Evolutionary conservation across 2,888 invertebrate species (phyloP).

Genomic region (Bellardia pandia): DNA sequence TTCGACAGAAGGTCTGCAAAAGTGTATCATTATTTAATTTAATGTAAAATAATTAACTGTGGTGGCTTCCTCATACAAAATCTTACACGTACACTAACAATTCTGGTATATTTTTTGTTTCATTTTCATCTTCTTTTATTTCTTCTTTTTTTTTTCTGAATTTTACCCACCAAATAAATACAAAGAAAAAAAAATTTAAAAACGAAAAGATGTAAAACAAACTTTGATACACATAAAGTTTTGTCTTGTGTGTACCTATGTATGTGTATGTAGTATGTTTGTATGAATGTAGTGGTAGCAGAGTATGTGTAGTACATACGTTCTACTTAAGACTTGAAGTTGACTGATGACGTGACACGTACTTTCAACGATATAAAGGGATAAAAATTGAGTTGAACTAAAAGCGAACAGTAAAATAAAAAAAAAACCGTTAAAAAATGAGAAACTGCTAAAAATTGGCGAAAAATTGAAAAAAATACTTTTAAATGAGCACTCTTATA

Average conservation of each 20-base stretch:
- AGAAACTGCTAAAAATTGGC: conserved; percentile 45
- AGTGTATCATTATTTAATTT: conserved; percentile 84
- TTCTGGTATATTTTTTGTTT: conserved; percentile 18
- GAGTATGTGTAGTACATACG: conserved; percentile 57
- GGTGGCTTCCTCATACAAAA: conserved; percentile 38
- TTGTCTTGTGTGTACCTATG: conserved; percentile 26
- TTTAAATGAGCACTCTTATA: conserved; percentile 21
- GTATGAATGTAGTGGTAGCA: neutral
- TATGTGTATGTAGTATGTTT: neutral
- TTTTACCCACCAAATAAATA: conserved; percentile 46
- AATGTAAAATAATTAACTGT: conserved; percentile 84
- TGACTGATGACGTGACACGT: conserved; percentile 74
- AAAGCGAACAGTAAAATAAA: conserved; percentile 36
- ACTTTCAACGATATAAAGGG: conserved; percentile 72
- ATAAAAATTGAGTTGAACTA: conserved; percentile 64
- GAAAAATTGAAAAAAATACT: conserved; percentile 63
- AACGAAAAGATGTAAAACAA: conserved; percentile 34
- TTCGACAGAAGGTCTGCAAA: conserved; percentile 72
- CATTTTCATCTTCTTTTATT: neutral
- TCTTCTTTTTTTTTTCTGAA: conserved; percentile 18
- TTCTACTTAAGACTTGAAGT: conserved; percentile 72
- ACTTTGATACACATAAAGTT: conserved; percentile 57
- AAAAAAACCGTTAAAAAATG: conserved; percentile 35
- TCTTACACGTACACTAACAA: conserved; percentile 18
- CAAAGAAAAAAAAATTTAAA: neutral